Base-by-base conservation (phyloP, 1,140 invertebrate genomes). In the Conopomorpha cramerella region DNA sequence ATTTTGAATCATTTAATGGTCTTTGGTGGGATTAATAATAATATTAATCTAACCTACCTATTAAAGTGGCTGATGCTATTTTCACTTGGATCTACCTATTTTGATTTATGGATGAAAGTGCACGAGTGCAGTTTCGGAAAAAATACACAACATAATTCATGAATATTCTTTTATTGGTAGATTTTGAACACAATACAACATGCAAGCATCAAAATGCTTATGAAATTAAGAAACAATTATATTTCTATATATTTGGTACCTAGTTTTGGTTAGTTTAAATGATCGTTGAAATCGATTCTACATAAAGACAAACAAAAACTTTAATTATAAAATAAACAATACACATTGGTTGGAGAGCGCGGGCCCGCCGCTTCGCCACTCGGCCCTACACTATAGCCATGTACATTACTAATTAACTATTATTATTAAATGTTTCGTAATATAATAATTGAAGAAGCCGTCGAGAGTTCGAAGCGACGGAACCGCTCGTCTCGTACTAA, bases 161-260 rank as follows among this genome's bases (percentile, higher is more conserved):
- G n/a, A n/a, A n/a, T n/a, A n/a, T n/a, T n/a, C n/a, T n/a, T n/a
- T n/a, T n/a, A n/a, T n/a, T 48, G 53, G 65, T 64, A 68, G 62
- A 70, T 71, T 74, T 66, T 78, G 72, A 79, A 79, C 71, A 79
- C 77, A 79, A 77, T 77, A 77, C 68, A 71, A 77, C 74, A 74
- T 77, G 70, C 66, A 76, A 74, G 67, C 68, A 74, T 77, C 36
- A 62, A 57, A 68, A 77, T 77, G 73, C 73, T 73, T 65, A 59
- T 55, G 68, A 77, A 64, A 68, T 66, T 58, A 77, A 61, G 60
- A 79, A 77, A 77, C 62, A 72, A 66, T 66, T 51, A 67, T 72
- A 65, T 61, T 55, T 51, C 55, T 71, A 57, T 72, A 67, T 72
- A 76, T 76, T 76, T 73, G 71, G 67, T 76, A 76, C 58, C 71